These are phyloP conservation scores for Aphodius sticticus DNA, from an alignment of 2,888 invertebrate species.

Conservation along the genomic window DNA sequence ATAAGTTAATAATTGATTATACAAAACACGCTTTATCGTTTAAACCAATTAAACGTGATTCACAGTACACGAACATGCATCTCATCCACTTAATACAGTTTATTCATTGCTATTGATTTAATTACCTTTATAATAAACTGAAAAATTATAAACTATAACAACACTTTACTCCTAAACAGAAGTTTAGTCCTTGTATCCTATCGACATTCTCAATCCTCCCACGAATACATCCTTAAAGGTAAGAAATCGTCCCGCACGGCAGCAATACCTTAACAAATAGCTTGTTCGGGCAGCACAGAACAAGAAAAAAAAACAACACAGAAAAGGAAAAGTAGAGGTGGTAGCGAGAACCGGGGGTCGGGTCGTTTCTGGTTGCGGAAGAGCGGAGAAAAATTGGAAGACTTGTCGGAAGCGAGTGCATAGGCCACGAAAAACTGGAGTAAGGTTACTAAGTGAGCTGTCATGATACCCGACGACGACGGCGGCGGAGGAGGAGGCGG, in stretches of 20 bases:
- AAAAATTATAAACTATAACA: too few relatives aligned
- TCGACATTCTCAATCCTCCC: neutral
- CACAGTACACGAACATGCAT: too few relatives aligned
- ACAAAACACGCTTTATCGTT: too few relatives aligned
- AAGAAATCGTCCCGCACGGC: neutral
- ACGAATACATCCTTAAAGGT: neutral
- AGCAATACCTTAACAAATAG: neutral
- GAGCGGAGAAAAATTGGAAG: constrained; percentile 56
- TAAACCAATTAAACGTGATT: too few relatives aligned
- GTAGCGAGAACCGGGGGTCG: neutral
- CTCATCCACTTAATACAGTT: too few relatives aligned
- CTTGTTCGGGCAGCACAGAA: neutral
- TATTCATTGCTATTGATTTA: too few relatives aligned
- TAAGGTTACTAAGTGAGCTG: constrained; percentile 55
- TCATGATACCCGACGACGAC: constrained; percentile 33
- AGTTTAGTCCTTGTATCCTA: neutral
- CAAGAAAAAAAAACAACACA: neutral
- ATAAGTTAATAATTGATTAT: too few relatives aligned
- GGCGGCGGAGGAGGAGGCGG: constrained; percentile 16
- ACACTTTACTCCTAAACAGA: neutral
- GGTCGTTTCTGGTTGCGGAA: constrained; percentile 21
- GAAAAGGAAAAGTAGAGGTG: neutral
- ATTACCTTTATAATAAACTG: too few relatives aligned
- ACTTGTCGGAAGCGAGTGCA: constrained; percentile 56
- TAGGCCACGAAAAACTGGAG: constrained; percentile 55